Conservation (phyloP, 2,888 invertebrate species). For the Drosophila lutescens region DNA sequence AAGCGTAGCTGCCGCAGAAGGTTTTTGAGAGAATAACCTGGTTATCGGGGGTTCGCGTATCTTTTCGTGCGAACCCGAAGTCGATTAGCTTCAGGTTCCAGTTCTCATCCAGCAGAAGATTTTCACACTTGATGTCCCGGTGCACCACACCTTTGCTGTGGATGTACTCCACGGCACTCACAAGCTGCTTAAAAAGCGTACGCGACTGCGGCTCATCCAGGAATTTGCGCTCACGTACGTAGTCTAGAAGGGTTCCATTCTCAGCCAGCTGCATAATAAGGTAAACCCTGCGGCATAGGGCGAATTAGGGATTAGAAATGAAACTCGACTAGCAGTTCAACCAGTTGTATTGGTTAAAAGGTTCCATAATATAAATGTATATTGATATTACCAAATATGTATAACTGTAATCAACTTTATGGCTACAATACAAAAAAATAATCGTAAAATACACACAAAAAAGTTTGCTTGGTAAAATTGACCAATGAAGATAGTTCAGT, state of each 20-base stretch:
- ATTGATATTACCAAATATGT: no score
- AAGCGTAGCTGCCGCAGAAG: slow-evolving; percentile 95
- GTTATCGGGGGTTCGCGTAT: slow-evolving; percentile 88
- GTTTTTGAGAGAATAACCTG: slow-evolving; percentile 90
- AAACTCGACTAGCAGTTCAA: no score
- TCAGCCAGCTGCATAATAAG: slow-evolving; percentile 94
- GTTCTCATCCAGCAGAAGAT: slow-evolving; percentile 89
- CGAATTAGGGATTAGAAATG: no score
- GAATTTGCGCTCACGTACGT: slow-evolving; percentile 89
- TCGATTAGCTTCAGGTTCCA: slow-evolving; percentile 91
- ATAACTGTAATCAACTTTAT: no score
- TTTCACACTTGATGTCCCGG: slow-evolving; percentile 93
- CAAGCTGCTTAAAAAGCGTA: slow-evolving; percentile 89
- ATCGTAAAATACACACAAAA: no score
- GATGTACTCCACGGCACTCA: slow-evolving; percentile 91
- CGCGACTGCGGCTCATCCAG: slow-evolving; percentile 89
- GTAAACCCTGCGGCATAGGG: slow-evolving; percentile 87
- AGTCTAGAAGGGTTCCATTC: slow-evolving; percentile 91
- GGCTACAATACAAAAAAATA: no score
- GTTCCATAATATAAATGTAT: no score
- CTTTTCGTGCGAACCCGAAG: slow-evolving; percentile 92
- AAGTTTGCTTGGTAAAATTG: no score
- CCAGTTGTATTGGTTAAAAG: no score
- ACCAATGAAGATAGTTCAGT: no score
- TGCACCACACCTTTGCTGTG: slow-evolving; percentile 92